Evolutionary conservation across 2,113 vertebrate genomes (phyloP).

Genomic region (Bos javanicus): DNA sequence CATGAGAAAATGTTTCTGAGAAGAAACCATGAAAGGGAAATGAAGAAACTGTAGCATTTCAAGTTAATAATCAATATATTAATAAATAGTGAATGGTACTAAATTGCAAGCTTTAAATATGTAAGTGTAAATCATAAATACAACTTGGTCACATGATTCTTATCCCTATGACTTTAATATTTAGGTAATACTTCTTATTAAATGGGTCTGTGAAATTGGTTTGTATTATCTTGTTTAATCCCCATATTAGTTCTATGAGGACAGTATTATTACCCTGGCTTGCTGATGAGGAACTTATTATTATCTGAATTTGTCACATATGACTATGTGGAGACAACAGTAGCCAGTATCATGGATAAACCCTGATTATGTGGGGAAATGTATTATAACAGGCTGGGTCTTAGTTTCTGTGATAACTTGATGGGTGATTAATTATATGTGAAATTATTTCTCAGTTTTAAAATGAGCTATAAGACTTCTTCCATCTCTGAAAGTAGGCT

Average conservation of each 20-base stretch:
- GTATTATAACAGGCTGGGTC: neutral
- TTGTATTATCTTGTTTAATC: neutral
- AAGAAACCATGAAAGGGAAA: neutral
- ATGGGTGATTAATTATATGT: neutral
- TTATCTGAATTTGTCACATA: neutral
- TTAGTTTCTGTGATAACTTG: neutral
- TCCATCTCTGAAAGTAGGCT: neutral
- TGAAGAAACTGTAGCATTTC: neutral
- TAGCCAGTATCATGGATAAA: neutral
- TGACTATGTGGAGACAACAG: neutral
- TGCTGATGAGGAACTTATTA: neutral
- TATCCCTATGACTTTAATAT: neutral
- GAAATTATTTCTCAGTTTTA: neutral
- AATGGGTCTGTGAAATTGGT: neutral
- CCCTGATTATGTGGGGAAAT: neutral
- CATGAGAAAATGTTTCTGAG: constrained; percentile 3
- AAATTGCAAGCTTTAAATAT: neutral
- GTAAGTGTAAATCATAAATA: neutral
- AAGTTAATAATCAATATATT: neutral
- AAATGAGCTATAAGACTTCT: neutral
- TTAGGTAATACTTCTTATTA: neutral
- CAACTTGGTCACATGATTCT: neutral
- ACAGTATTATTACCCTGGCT: neutral
- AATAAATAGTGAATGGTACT: neutral
- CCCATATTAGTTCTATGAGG: neutral